These are phyloP conservation scores for Epizoanthus scotinus DNA, from an alignment of 92 coral and sea anemone genomes.

Conservation along the genomic window DNA sequence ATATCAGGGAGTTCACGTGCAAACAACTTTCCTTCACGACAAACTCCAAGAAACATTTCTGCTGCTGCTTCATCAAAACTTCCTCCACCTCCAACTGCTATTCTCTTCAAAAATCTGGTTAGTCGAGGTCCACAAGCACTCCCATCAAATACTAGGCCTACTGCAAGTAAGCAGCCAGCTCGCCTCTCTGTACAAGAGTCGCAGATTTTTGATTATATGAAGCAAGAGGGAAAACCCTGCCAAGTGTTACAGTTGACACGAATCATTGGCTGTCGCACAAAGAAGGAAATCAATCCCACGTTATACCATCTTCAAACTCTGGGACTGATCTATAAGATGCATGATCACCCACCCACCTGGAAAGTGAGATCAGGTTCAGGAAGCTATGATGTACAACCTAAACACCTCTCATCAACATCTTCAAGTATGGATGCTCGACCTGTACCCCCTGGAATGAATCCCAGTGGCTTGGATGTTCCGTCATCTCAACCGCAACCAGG, in stretches of 20 bases:
- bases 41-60: neutral
- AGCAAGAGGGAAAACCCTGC: slow-evolving; percentile 65
- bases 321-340: slow-evolving; percentile 78
- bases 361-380: slow-evolving; percentile 55
- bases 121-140: slow-evolving; percentile 63
- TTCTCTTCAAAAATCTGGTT: slow-evolving; percentile 54
- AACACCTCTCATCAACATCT: neutral
- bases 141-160: slow-evolving; percentile 25
- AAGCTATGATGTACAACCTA: slow-evolving; percentile 19
- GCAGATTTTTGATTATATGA: slow-evolving; percentile 63
- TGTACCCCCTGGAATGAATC: neutral
- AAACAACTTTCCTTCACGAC: neutral
- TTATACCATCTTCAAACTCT: slow-evolving; percentile 72
- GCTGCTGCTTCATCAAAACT: slow-evolving; percentile 28
- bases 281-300: slow-evolving; percentile 86
- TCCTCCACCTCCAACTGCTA: slow-evolving; percentile 79
- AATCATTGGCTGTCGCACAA: slow-evolving; percentile 64
- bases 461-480: neutral
- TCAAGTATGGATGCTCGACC: neutral
- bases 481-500: slow-evolving; percentile 23
- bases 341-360: slow-evolving; percentile 96
- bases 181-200: slow-evolving; percentile 53
- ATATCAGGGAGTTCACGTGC: neutral
- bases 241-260: slow-evolving; percentile 66
- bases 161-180: slow-evolving; percentile 27